Conservation (phyloP, 2,888 invertebrate species). For the Hofmannophila pseudospretella region DNA sequence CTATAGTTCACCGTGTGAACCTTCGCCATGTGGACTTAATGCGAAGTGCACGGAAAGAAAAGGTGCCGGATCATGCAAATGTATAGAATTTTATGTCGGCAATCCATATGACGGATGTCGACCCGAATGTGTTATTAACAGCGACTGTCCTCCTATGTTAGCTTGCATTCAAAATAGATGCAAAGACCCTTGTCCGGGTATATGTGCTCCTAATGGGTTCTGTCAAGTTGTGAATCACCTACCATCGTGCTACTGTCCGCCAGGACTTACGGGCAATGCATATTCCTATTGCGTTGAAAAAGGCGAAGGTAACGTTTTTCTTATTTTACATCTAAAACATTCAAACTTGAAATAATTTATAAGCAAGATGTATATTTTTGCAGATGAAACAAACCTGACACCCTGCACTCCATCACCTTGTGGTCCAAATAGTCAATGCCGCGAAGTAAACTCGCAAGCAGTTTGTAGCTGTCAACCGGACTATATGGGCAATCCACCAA, state of each 20-base stretch:
- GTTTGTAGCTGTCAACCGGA: conserved; percentile 84
- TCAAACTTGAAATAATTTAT: no score
- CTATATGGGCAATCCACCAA: conserved; percentile 86
- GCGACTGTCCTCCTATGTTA: conserved; percentile 84
- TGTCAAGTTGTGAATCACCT: conserved; percentile 87
- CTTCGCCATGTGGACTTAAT: conserved; percentile 83
- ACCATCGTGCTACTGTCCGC: conserved; percentile 84
- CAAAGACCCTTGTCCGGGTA: conserved; percentile 87
- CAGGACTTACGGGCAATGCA: conserved; percentile 84
- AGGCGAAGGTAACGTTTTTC: conserved; percentile 44
- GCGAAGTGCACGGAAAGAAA: conserved; percentile 81
- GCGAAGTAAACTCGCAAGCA: conserved; percentile 81
- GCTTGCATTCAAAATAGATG: conserved; percentile 88
- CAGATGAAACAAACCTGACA: conserved; percentile 55
- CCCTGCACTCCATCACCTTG: conserved; percentile 87
- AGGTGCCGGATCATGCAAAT: conserved; percentile 83
- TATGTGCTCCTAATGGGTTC: conserved; percentile 84
- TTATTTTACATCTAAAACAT: no score
- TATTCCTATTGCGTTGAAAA: conserved; percentile 78
- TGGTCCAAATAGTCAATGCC: conserved; percentile 87
- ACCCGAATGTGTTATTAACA: conserved; percentile 88
- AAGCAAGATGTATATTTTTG: no score
- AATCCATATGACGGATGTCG: conserved; percentile 81
- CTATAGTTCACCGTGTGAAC: conserved; percentile 79
- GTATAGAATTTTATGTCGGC: conserved; percentile 77